phyloP scores from a whole-genome alignment of 2,113 vertebrate species.

The Zosterops hypoxanthus region DNA sequence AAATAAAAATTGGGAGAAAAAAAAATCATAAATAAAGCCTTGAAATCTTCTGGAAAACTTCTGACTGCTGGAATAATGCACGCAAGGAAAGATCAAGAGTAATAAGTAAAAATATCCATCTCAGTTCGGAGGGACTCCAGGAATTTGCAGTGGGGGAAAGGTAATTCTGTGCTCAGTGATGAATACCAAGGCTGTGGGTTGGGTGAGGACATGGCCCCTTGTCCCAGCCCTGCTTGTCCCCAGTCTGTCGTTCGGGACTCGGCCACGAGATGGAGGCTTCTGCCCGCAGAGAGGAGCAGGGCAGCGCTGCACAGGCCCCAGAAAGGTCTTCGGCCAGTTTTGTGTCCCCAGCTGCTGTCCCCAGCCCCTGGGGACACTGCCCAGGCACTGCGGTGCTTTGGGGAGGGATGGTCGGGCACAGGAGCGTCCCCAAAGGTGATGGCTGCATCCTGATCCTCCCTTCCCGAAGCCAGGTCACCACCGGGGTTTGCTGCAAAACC shows the following conservation, averaged over 20 bases:
- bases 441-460: not conserved
- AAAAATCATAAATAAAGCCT: not conserved
- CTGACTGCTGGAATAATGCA: not conserved
- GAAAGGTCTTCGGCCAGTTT: not conserved
- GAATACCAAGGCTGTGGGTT: not conserved
- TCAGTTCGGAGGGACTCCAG: rapidly evolving
- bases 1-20: not conserved
- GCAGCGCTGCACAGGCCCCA: not conserved
- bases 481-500: not conserved
- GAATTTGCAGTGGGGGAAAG: not conserved
- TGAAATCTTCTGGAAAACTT: not conserved
- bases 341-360: not conserved
- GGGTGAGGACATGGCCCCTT: rapidly evolving
- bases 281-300: not conserved
- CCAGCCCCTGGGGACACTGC: not conserved
- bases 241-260: not conserved
- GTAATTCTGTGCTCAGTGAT: rapidly evolving
- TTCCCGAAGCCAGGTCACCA: not conserved
- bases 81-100: rapidly evolving
- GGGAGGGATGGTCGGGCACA: not conserved
- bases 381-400: rapidly evolving
- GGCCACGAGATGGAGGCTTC: slow-evolving; percentile 74
- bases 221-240: not conserved
- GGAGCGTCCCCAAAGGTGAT: rapidly evolving
- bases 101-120: not conserved